Base-by-base conservation (phyloP, 2,113 vertebrate genomes). In the Nesogale talazaci region DNA sequence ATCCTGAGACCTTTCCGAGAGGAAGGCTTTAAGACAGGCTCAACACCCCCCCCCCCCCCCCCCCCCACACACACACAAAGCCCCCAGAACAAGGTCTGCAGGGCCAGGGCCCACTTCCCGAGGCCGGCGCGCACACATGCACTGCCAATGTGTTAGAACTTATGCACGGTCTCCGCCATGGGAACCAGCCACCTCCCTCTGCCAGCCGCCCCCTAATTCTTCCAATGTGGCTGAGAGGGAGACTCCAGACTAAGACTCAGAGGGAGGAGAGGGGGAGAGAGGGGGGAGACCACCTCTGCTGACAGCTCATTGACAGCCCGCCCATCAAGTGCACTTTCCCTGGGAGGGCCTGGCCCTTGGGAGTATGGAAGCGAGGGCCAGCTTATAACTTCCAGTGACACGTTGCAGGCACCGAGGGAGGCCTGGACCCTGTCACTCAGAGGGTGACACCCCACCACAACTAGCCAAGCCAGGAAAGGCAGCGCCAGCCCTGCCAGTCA, bases 191-290 rank as follows among this genome's bases (percentile, higher is more conserved):
- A 59, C 94, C 74, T 86, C 87, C 86, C 91, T 96, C 79, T 27
- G 52, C 91, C 94, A 91, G 92, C 82, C 0, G 1, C 61, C 85
- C 72, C 86, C 77, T 96, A 97, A 97, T 96, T 94, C 94, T 96
- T 97, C 94, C 96, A 97, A 83, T 77, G 94, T 97, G 95, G 91
- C 94, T 69, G 29, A 95, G 84, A 95, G 78, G 0, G 0, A 42
- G 91, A 61, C 38, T 67, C 0, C 0, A 46, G 93, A 61, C 38
- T 65, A 31, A 70, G 31, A 70, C 85, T 10, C 20, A 59, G 74
- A 65, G 82, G 72, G 77, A 38, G 78, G 22, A 2, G 1, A 61
- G 83, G 42, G 8, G 19, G 2, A 42, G 83, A 25, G 3, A 42
- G 83, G 57, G 85, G 85, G 0, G 2, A 93, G 94, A 89, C 95